Evolutionary conservation across 2,888 invertebrate genomes (phyloP).

Genomic region (Ophonus ardosiacus): DNA sequence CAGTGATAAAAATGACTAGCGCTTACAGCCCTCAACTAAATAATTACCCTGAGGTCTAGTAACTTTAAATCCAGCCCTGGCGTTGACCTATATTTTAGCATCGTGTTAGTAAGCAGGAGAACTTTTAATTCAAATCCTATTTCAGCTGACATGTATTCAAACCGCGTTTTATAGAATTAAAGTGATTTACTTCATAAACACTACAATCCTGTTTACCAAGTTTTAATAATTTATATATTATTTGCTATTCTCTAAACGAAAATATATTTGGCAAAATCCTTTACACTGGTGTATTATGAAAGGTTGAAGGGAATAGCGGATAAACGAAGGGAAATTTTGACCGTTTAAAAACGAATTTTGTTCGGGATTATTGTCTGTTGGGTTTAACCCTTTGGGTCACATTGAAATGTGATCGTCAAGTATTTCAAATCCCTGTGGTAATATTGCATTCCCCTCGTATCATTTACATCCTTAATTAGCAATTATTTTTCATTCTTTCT

Average conservation of each 20-base stretch:
- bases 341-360: slow-evolving; percentile 32
- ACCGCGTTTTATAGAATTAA: background rate
- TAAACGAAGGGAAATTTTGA: slow-evolving; percentile 22
- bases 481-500: background rate
- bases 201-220: background rate
- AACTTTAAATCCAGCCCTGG: too few species aligned
- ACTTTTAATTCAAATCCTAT: slow-evolving; percentile 40
- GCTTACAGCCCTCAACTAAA: too few species aligned
- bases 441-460: slow-evolving; percentile 18
- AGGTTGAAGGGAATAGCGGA: slow-evolving; percentile 6
- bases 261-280: slow-evolving; percentile 2
- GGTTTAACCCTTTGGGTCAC: slow-evolving; percentile 39
- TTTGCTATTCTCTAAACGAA: background rate
- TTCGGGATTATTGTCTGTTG: background rate
- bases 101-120: background rate
- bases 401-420: slow-evolving; percentile 10
- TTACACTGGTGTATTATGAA: background rate
- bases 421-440: slow-evolving; percentile 25
- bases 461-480: background rate
- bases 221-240: background rate
- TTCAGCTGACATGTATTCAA: background rate
- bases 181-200: background rate
- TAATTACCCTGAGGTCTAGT: too few species aligned
- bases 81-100: slow-evolving; percentile 6
- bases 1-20: too few species aligned